A percentile compares a stretch with the other conserved stretches of the same genome.
These are phyloP conservation scores for Alethe diademata DNA, from an alignment of 2,113 vertebrate genomes.

Conservation along the genomic window DNA sequence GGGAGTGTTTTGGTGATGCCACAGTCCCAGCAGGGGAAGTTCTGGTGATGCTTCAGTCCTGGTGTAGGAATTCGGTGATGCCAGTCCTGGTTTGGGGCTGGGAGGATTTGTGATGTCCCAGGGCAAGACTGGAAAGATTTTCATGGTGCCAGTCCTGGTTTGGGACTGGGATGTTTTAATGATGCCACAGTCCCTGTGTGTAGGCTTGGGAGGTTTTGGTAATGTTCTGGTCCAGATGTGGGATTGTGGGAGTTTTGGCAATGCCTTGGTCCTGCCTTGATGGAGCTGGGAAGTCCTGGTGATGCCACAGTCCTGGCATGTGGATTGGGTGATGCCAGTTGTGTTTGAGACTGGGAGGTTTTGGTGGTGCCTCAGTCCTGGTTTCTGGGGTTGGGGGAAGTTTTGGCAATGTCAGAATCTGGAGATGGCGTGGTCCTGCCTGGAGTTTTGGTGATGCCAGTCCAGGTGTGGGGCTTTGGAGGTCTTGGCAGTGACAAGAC, in stretches of 20 bases:
- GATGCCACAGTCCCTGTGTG: accelerated
- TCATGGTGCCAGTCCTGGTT: background rate
- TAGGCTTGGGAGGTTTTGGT: background rate
- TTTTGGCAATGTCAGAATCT: background rate
- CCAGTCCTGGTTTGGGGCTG: background rate
- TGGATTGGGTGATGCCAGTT: background rate
- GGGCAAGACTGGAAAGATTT: background rate
- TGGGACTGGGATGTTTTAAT: background rate
- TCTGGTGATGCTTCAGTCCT: background rate
- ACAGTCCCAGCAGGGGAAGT: background rate
- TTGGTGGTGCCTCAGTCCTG: background rate
- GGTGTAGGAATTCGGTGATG: background rate
- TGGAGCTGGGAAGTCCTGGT: background rate
- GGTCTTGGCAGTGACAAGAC: background rate
- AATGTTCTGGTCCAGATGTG: background rate
- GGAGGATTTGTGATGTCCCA: background rate
- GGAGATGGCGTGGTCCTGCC: accelerated
- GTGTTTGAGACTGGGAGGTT: background rate
- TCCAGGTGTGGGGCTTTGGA: too few species aligned
- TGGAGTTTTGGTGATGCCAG: background rate
- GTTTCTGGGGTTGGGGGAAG: background rate
- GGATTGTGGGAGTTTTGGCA: background rate
- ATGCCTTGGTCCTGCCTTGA: accelerated
- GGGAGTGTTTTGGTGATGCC: background rate
- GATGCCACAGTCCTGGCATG: accelerated